These are phyloP conservation scores for Drosophila mettleri DNA, from an alignment of 2,888 invertebrate species.

Conservation along the genomic window DNA sequence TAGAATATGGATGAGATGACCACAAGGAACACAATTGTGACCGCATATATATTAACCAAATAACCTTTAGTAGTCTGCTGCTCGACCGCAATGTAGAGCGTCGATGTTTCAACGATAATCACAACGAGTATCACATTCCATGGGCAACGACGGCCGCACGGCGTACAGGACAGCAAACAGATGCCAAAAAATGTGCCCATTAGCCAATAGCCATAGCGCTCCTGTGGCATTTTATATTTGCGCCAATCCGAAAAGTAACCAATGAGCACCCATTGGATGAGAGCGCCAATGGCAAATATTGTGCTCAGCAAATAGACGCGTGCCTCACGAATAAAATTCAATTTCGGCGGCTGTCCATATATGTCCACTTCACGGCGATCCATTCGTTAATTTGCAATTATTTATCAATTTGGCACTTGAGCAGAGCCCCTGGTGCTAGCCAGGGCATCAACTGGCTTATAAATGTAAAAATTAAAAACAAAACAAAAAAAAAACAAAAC, in stretches of 20 bases:
- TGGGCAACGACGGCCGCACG: conserved; percentile 54
- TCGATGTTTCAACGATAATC: conserved; percentile 61
- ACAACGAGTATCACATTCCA: conserved; percentile 41
- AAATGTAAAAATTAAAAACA: neutral
- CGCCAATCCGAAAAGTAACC: conserved; percentile 15
- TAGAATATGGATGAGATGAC: conserved; percentile 52
- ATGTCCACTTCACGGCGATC: conserved; percentile 17
- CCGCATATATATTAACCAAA: conserved; percentile 57
- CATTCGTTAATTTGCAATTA: conserved; percentile 24
- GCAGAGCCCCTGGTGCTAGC: no score
- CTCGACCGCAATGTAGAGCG: conserved; percentile 61
- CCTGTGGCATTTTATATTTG: conserved; percentile 4
- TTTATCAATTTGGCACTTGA: conserved; percentile 5
- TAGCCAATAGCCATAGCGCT: conserved; percentile 63
- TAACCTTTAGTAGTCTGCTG: conserved; percentile 41
- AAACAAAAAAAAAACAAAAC: neutral
- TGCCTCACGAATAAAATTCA: conserved; percentile 23
- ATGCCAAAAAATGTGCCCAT: conserved; percentile 57
- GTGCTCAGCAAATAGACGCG: conserved; percentile 51
- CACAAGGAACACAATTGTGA: conserved; percentile 49
- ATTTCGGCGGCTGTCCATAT: conserved; percentile 36
- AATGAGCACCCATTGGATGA: conserved; percentile 52
- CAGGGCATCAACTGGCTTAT: neutral
- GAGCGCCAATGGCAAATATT: conserved; percentile 27
- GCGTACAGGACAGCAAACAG: conserved; percentile 56